Conservation (phyloP, 2,888 invertebrate genomes). For the Chorisops tibialis region DNA sequence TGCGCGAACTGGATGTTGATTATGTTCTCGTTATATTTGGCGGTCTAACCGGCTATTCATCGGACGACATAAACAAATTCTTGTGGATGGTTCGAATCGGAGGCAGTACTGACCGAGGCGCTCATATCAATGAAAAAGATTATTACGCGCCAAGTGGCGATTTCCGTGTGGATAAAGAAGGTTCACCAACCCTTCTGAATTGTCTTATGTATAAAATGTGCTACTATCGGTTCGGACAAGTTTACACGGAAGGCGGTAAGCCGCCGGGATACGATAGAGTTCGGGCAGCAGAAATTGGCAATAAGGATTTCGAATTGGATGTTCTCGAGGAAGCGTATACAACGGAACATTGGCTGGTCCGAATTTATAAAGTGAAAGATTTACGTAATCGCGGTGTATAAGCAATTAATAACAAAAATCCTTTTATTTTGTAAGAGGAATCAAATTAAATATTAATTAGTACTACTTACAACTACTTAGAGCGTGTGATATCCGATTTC, state of each 20-base stretch:
- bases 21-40: conserved; percentile 98
- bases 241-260: conserved; percentile 93
- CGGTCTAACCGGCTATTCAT: conserved; percentile 97
- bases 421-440: too few species aligned
- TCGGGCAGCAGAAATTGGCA: conserved; percentile 95
- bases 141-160: conserved; percentile 96
- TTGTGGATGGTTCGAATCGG: conserved; percentile 99
- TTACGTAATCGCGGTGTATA: conserved; percentile 82
- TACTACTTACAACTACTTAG: too few species aligned
- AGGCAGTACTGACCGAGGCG: conserved; percentile 91
- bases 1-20: conserved; percentile 94
- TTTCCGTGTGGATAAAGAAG: conserved; percentile 93
- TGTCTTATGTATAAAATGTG: conserved; percentile 99
- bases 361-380: conserved; percentile 97
- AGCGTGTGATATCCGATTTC: conserved; percentile 12
- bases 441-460: conserved; percentile 1
- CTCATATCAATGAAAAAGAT: conserved; percentile 93
- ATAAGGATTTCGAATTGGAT: conserved; percentile 96
- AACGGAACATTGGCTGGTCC: conserved; percentile 97
- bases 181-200: conserved; percentile 86
- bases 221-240: conserved; percentile 95
- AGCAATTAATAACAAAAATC: conserved; percentile 35
- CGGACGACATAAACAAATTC: conserved; percentile 99
- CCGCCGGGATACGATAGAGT: conserved; percentile 96
- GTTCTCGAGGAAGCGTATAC: conserved; percentile 99